Base-by-base conservation (phyloP, 2,113 vertebrate species). In the Gopherus evgoodei region DNA sequence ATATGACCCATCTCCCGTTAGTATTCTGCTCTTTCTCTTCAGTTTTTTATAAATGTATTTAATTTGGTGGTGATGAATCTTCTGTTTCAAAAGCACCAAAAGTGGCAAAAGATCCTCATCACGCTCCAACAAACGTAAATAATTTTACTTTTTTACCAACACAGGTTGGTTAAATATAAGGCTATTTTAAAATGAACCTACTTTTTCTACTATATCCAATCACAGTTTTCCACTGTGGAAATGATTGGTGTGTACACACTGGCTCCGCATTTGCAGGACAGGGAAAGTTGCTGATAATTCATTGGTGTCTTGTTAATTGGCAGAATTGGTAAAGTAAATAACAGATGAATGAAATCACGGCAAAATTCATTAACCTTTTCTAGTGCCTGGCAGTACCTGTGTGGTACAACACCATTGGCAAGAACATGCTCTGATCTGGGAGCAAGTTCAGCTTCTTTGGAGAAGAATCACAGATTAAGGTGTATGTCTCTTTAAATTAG, bases 161-260 rank as follows among this genome's bases (percentile, higher is more conserved):
- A 85, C 52, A 76, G 75, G 92, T 95, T 84, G 93, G 86, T 83
- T 83, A 81, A 83, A 56, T 50, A 2, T 84, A 65, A 21, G 27
- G 4, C 16, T 90, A 53, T 13, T 90, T 90, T 81, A 17, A 44
- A 76, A 50, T 83, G 84, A 19, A 22, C 49, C 27, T 50, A 9
- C 69, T 76, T 53, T 80, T 88, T 59, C 52, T 85, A 47, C 75
- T 3, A 0, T 47, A 22, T 57, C 44, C 24, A 65, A 11, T 22
- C 57, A 8, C 81, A 95, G 81, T 81, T 57, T 31, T 0, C 19
- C 35, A 85, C 88, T 2, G 0, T 56, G 89, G 47, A 35, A 0
- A 0, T 82, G 78, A 69, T 65, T 21, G 69, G 38, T 1, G 83
- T 25, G 81, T 25, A 3, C 13, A 0, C 42, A 49, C 53, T 49